These are phyloP conservation scores for Ormyrus rosae DNA, from an alignment of 2,888 invertebrate species.

Conservation along the genomic window DNA sequence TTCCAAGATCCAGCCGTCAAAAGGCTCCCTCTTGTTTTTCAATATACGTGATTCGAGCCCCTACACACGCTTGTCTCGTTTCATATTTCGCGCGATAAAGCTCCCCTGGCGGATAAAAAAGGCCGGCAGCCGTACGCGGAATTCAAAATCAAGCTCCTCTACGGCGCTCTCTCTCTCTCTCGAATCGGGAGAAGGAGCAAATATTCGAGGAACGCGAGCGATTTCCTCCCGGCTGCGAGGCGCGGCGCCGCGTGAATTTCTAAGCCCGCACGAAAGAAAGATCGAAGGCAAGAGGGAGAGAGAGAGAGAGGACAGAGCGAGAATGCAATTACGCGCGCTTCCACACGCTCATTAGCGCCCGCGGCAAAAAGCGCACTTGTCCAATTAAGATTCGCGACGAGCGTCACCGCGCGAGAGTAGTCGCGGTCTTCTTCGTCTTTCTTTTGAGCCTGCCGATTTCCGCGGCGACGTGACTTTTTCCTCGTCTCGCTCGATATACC, in stretches of 20 bases:
- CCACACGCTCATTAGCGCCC: conserved; percentile 23
- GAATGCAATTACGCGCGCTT: conserved; percentile 39
- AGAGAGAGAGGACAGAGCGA: background rate
- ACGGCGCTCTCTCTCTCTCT: background rate
- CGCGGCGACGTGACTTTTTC: background rate
- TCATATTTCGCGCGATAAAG: background rate
- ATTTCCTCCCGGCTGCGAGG: conserved; percentile 4
- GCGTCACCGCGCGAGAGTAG: background rate
- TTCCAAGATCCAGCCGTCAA: too few relatives aligned
- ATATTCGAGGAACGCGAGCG: conserved; percentile 24
- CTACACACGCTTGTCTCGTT: conserved; percentile 1
- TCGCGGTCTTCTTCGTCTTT: background rate
- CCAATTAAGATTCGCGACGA: conserved; percentile 42
- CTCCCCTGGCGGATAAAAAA: background rate
- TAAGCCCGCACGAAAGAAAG: background rate
- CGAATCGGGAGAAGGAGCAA: conserved; percentile 1
- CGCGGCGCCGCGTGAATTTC: conserved; percentile 16
- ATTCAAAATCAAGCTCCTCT: conserved; percentile 18
- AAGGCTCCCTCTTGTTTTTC: too few relatives aligned
- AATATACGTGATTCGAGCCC: background rate
- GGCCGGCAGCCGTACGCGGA: background rate
- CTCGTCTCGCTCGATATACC: too few relatives aligned
- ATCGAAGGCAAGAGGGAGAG: background rate
- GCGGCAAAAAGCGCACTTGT: background rate
- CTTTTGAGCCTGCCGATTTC: background rate